These are phyloP conservation scores for Apamea anceps DNA, from an alignment of 2,888 invertebrate species.

Conservation along the genomic window DNA sequence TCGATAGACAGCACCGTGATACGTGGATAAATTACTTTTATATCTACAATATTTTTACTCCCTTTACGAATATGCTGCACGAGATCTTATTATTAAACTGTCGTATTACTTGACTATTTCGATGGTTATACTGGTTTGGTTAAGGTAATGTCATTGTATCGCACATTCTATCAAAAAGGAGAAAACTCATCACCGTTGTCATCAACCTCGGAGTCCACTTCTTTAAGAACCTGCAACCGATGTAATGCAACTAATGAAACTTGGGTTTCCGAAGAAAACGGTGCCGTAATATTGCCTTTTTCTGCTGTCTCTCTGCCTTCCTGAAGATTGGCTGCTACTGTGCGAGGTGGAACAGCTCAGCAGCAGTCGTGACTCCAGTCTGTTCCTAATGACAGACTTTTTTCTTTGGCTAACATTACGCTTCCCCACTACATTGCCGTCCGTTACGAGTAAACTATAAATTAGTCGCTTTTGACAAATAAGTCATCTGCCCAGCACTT, in stretches of 20 bases:
- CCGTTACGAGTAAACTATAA: not conserved
- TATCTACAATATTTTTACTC: slow-evolving; percentile 45
- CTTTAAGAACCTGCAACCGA: not conserved
- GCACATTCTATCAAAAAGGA: too few species aligned
- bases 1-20: slow-evolving; percentile 63
- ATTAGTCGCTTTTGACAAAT: not conserved
- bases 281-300: not conserved
- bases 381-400: not conserved
- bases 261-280: not conserved
- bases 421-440: not conserved
- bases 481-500: not conserved
- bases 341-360: not conserved
- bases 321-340: not conserved
- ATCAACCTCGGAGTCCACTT: not conserved
- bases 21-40: slow-evolving; percentile 63
- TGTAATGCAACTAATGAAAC: not conserved
- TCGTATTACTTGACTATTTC: not conserved
- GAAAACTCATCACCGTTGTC: not conserved
- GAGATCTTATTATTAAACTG: slow-evolving; percentile 28
- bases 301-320: not conserved
- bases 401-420: too few species aligned
- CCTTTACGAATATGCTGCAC: slow-evolving; percentile 27
- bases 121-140: not conserved
- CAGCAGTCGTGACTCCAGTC: not conserved
- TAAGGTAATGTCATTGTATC: not conserved